Percentiles rank a stretch among this genome's conserved stretches.
These are phyloP conservation scores for Spicauda simplicius DNA, from an alignment of 2,888 invertebrate genomes.

Conservation along the genomic window DNA sequence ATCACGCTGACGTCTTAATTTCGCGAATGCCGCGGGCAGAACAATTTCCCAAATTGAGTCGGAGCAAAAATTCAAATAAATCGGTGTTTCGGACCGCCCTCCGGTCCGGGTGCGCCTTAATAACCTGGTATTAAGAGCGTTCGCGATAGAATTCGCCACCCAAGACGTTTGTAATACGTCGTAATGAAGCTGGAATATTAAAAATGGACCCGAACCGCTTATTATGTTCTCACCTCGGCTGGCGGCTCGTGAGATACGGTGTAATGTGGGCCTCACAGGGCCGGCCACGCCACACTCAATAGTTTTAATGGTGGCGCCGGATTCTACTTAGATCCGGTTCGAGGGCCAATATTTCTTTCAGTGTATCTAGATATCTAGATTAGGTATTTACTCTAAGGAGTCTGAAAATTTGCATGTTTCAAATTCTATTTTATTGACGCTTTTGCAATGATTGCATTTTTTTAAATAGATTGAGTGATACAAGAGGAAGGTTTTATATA, in stretches of 20 bases:
- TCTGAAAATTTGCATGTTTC: no score
- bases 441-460: no score
- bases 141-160: constrained; percentile 85
- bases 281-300: constrained; percentile 51
- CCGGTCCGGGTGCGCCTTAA: constrained; percentile 70
- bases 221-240: constrained; percentile 84
- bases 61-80: constrained; percentile 84
- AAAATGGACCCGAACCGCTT: constrained; percentile 82
- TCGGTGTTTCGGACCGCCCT: constrained; percentile 72
- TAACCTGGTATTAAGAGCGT: constrained; percentile 80
- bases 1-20: constrained; percentile 84
- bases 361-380: background rate
- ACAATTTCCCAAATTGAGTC: constrained; percentile 84
- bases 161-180: constrained; percentile 83
- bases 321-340: constrained; percentile 26
- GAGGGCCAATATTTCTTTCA: constrained; percentile 19
- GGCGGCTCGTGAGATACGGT: constrained; percentile 79
- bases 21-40: constrained; percentile 79
- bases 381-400: background rate
- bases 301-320: constrained; percentile 66
- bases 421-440: no score
- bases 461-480: no score
- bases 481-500: no score
- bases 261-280: constrained; percentile 70
- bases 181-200: constrained; percentile 84